Base-by-base conservation (phyloP, 2,797 vertebrate genomes). In the Ataeniobius toweri region DNA sequence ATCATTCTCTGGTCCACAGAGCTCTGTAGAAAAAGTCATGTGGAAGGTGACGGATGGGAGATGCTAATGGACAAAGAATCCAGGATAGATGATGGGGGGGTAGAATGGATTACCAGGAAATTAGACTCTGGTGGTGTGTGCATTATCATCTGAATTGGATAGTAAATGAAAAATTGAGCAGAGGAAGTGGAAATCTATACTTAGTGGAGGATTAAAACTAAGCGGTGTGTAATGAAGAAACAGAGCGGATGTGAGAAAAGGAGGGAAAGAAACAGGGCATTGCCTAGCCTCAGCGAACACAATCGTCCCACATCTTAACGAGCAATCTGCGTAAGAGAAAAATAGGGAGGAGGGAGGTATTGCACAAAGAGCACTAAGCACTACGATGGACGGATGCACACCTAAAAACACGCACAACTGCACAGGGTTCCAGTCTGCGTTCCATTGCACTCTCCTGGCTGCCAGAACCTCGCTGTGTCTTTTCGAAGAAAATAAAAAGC, bases 371-470 rank as follows among this genome's bases (percentile, higher is more conserved):
- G 87, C 90, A 94, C 93, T 91, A 94, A 69, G 78, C 87, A 91
- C 92, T 92, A 93, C 83, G 61, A 93, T 88, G 85, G 91, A 93
- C 89, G 56, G 88, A 93, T 89, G 53, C 85, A 90, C 89, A 92
- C 79, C 86, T 86, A 91, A 88, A 74, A 31, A 88, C 83, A 71
- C 78, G 70, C 85, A 85, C 89, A 90, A 90, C 87, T 81, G 82
- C 85, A 92, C 89, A 89, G 91, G 89, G 93, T 93, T 90, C 93
- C 81, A 75, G 89, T 93, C 93, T 93, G 94, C 94, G 93, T 96
- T 94, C 94, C 94, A 93, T 84, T 91, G 94, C 95, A 89, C 95
- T 96, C 96, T 96, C 95, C 95, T 94, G 95, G 94, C 90, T 91
- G 95, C 95, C 94, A 94, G 94, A 96, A 95, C 93, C 89, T 95